These are phyloP conservation scores for Crotalus helleri DNA, from an alignment of 2,113 vertebrate genomes.

Conservation along the genomic window DNA sequence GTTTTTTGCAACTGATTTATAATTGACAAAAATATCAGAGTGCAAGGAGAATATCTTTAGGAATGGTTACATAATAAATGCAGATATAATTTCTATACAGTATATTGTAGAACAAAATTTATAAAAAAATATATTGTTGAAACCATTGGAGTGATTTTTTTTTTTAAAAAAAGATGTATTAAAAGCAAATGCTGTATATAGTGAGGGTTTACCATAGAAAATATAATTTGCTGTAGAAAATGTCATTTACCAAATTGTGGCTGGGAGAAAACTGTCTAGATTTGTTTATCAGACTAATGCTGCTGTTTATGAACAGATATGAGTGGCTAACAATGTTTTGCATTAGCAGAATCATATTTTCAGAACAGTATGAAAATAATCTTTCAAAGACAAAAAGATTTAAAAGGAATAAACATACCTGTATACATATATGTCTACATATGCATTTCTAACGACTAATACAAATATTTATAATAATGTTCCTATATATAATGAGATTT, in stretches of 20 bases:
- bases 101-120: background rate
- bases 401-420: background rate
- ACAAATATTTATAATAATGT: background rate
- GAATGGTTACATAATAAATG: background rate
- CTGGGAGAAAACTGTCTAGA: background rate
- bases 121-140: background rate
- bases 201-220: background rate
- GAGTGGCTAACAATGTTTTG: background rate
- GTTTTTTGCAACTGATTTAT: background rate
- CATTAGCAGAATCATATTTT: background rate
- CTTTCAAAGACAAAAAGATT: background rate
- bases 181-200: background rate
- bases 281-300: background rate
- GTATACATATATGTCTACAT: background rate
- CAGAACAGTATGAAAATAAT: background rate
- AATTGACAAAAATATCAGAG: background rate
- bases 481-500: background rate
- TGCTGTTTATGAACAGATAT: background rate
- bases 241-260: background rate
- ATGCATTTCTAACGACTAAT: background rate
- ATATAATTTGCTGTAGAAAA: background rate
- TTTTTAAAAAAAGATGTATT: background rate
- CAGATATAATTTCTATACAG: background rate
- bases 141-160: background rate
- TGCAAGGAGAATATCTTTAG: background rate